Conservation (phyloP, 1,140 invertebrate genomes). For the Neodiprion pinetum region DNA sequence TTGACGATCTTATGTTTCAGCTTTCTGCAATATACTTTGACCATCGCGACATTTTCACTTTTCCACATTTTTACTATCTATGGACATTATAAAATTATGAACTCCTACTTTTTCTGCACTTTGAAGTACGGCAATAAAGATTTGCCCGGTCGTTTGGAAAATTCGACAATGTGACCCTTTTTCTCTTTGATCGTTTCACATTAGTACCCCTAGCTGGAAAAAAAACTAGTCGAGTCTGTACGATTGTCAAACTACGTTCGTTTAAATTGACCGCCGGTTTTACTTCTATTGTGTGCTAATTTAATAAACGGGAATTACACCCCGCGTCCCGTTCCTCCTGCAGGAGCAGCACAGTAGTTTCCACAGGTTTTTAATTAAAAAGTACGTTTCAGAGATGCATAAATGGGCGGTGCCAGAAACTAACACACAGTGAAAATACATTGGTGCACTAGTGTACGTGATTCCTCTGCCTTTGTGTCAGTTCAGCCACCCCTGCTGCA, state of each 20-base stretch:
- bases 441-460: slow-evolving; percentile 46
- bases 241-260: not conserved
- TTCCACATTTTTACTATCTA: no score
- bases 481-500: not conserved
- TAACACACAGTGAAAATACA: slow-evolving; percentile 29
- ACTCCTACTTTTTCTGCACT: no score
- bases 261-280: not conserved
- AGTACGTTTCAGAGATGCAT: slow-evolving; percentile 37
- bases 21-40: no score
- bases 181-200: no score
- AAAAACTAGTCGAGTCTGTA: no score
- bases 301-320: slow-evolving; percentile 41
- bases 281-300: slow-evolving; percentile 26
- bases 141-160: no score
- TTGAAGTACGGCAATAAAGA: no score
- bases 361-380: slow-evolving; percentile 48
- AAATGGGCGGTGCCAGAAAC: slow-evolving; percentile 27
- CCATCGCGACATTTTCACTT: no score
- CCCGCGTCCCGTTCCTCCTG: slow-evolving; percentile 10
- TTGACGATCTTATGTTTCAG: no score
- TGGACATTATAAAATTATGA: no score
- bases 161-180: no score
- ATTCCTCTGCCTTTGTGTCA: not conserved
- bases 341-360: slow-evolving; percentile 25
- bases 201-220: no score